Conservation (phyloP, 2,113 vertebrate species). For the Smithornis capensis region DNA sequence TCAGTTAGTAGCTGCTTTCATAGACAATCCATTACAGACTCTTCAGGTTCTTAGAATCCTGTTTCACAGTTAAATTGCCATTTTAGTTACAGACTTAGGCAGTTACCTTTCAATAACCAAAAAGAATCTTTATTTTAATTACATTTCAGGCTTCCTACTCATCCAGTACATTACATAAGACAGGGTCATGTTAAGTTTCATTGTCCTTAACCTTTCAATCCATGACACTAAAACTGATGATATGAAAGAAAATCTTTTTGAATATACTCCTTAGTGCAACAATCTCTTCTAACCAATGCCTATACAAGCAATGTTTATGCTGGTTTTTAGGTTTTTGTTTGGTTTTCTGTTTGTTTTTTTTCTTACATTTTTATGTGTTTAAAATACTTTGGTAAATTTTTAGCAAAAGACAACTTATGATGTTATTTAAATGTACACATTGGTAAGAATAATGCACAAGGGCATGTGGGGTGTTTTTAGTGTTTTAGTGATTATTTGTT, state of each 20-base stretch:
- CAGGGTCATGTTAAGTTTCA: background rate
- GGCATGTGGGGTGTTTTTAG: conserved; percentile 79
- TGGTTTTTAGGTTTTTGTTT: conserved; percentile 78
- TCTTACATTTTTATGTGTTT: conserved; percentile 91
- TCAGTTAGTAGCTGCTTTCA: background rate
- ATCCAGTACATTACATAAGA: background rate
- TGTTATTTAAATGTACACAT: conserved; percentile 84
- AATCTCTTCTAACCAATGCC: conserved; percentile 78
- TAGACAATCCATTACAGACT: background rate
- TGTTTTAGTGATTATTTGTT: conserved; percentile 66
- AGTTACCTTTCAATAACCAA: conserved; percentile 37
- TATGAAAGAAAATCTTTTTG: conserved; percentile 66
- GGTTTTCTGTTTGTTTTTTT: conserved; percentile 81
- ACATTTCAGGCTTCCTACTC: conserved; percentile 15
- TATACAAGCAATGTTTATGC: conserved; percentile 84
- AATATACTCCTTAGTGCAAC: conserved; percentile 80
- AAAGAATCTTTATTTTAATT: conserved; percentile 55
- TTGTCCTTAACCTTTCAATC: conserved; percentile 39
- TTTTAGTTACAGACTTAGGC: conserved; percentile 34
- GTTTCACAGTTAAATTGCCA: conserved; percentile 18
- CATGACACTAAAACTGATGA: conserved; percentile 48
- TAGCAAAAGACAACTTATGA: conserved; percentile 84
- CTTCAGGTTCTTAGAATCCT: conserved; percentile 2
- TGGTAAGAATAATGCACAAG: conserved; percentile 75
- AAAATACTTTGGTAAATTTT: conserved; percentile 95